phyloP scores from a whole-genome alignment of 30 jellyfish, hydroid and myxozoan genomes.

The Aurelia aurita region DNA sequence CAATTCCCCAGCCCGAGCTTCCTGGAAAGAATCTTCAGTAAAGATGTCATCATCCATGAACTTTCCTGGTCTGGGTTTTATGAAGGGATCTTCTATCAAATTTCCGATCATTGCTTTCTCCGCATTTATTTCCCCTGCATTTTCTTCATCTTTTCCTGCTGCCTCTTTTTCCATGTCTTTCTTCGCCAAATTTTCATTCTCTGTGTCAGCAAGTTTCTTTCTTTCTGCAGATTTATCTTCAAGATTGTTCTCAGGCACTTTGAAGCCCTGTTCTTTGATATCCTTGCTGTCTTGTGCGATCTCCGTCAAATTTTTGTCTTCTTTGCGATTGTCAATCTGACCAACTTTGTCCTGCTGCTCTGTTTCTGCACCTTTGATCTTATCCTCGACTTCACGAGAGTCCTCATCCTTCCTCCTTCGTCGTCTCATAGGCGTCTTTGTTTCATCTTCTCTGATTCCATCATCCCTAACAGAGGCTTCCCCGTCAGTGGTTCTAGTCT shows the following conservation, averaged over 20 bases:
- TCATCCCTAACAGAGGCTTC: neutral
- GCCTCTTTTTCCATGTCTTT: slow-evolving; percentile 16
- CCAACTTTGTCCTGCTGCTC: neutral
- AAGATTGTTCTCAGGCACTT: no score
- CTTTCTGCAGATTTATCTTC: no score
- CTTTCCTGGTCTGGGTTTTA: no score
- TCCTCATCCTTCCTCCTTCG: slow-evolving; percentile 5
- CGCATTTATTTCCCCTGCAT: neutral
- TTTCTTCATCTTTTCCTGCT: neutral
- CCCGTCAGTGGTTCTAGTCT: neutral
- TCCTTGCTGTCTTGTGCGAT: no score
- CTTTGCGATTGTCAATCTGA: neutral
- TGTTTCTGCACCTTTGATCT: neutral
- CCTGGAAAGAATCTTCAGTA: no score
- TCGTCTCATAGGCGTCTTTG: neutral
- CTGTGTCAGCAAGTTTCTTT: neutral
- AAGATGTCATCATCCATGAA: no score
- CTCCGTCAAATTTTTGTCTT: neutral
- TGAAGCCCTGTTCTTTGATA: no score
- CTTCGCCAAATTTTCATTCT: neutral
- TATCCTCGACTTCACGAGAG: neutral
- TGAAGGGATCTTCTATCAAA: neutral
- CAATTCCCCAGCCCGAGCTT: no score
- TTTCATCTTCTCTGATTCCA: neutral
- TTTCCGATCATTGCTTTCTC: no score